Conservation (phyloP, 2,797 vertebrate genomes). For the Myotis planiceps region DNA sequence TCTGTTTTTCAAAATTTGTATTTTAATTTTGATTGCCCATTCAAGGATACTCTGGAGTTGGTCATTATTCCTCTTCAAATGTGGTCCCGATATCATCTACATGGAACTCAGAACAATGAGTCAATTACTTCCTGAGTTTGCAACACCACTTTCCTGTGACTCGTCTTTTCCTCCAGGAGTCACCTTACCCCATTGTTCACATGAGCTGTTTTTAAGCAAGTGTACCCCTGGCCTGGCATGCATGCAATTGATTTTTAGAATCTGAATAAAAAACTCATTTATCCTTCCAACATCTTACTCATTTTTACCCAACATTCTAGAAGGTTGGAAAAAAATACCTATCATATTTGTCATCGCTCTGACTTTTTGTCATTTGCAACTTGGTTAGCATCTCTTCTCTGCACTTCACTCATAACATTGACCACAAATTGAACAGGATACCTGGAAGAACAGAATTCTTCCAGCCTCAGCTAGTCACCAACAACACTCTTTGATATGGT, state of each 20-base stretch:
- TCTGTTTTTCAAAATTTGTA: not conserved
- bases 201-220: not conserved
- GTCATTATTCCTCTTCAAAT: not conserved
- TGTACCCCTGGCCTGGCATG: not conserved
- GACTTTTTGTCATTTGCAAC: not conserved
- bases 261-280: slow-evolving; percentile 27
- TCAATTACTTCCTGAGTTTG: not conserved
- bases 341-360: not conserved
- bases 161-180: not conserved
- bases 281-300: not conserved
- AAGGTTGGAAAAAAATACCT: not conserved
- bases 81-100: not conserved
- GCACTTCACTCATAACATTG: not conserved
- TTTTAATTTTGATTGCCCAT: slow-evolving; percentile 20
- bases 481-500: not conserved
- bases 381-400: not conserved
- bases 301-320: slow-evolving; percentile 27
- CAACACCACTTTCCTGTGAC: not conserved
- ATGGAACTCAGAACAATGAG: not conserved
- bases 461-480: not conserved
- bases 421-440: not conserved
- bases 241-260: not conserved
- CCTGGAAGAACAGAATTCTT: not conserved
- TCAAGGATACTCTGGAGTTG: not conserved
- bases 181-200: not conserved